Conservation (phyloP, 1,140 invertebrate species). For the Lepidurus packardi region DNA sequence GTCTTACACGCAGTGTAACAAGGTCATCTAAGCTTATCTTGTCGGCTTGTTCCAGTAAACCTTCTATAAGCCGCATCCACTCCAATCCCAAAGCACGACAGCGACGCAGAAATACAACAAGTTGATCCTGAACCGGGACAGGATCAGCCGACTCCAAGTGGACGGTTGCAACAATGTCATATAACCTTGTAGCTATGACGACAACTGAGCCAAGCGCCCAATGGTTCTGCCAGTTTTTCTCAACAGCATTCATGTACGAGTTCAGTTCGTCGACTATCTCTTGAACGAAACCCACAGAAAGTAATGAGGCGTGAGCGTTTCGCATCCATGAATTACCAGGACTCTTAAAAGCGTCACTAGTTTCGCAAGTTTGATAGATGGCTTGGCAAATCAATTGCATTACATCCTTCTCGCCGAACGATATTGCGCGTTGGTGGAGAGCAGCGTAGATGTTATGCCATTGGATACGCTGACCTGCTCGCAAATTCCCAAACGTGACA, state of each 20-base stretch:
- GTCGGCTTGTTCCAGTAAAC: background rate
- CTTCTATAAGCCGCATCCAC: conserved; percentile 7
- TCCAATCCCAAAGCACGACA: background rate
- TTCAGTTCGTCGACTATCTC: conserved; percentile 25
- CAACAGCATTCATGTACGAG: background rate
- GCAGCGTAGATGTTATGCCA: conserved; percentile 33
- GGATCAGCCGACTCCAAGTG: background rate
- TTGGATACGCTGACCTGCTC: conserved; percentile 34
- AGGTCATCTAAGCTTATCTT: background rate
- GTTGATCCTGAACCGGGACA: background rate
- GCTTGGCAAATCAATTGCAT: conserved; percentile 34
- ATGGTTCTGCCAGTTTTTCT: conserved; percentile 18
- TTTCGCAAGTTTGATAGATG: conserved; percentile 32
- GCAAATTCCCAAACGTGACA: conserved; percentile 32
- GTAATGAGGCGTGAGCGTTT: conserved; percentile 25
- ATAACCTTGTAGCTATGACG: background rate
- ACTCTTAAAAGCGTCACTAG: background rate
- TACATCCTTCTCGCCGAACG: conserved; percentile 33
- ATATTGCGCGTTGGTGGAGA: conserved; percentile 24
- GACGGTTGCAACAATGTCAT: background rate
- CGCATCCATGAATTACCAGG: background rate
- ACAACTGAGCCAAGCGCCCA: background rate
- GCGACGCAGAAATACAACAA: background rate
- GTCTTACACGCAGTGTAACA: background rate
- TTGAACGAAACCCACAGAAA: conserved; percentile 22